Evolutionary conservation across 2,888 invertebrate species (phyloP).

Genomic region (Brenthis hecate): DNA sequence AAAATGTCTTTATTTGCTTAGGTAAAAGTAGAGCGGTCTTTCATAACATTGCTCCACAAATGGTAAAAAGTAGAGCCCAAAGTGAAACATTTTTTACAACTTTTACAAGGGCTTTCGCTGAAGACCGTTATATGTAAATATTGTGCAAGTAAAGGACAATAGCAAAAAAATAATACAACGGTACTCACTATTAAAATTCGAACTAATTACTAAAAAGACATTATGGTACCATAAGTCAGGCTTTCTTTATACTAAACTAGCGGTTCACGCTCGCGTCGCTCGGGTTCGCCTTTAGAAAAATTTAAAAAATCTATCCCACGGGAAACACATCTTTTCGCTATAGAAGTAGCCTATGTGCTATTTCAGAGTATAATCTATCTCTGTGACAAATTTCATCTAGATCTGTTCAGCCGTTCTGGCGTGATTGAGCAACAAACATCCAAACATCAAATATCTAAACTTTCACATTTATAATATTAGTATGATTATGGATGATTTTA

Average conservation of each 20-base stretch:
- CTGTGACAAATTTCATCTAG: not conserved
- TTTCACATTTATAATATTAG: too few species aligned
- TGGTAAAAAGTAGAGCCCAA: constrained; percentile 76
- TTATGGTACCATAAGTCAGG: constrained; percentile 24
- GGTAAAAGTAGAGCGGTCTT: constrained; percentile 52
- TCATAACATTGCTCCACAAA: constrained; percentile 61
- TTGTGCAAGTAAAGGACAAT: constrained; percentile 39
- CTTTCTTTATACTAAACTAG: constrained; percentile 18
- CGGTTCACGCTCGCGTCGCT: too few species aligned
- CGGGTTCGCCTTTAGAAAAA: too few species aligned
- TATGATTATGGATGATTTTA: too few species aligned
- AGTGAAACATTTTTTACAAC: constrained; percentile 51
- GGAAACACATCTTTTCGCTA: too few species aligned
- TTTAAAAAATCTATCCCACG: too few species aligned
- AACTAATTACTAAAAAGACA: constrained; percentile 26
- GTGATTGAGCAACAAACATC: too few species aligned
- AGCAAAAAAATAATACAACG: constrained; percentile 56
- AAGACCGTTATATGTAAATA: constrained; percentile 60
- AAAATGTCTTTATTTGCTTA: constrained; percentile 71
- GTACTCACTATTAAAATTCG: constrained; percentile 40
- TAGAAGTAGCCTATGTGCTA: too few species aligned
- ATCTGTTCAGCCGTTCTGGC: too few species aligned
- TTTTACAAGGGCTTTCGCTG: constrained; percentile 51
- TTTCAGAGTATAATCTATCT: too few species aligned
- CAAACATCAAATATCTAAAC: too few species aligned